Percentiles rank a stretch among this genome's conserved stretches.
These are phyloP conservation scores for Pitta sordida DNA, from an alignment of 2,113 vertebrate genomes.

Conservation along the genomic window DNA sequence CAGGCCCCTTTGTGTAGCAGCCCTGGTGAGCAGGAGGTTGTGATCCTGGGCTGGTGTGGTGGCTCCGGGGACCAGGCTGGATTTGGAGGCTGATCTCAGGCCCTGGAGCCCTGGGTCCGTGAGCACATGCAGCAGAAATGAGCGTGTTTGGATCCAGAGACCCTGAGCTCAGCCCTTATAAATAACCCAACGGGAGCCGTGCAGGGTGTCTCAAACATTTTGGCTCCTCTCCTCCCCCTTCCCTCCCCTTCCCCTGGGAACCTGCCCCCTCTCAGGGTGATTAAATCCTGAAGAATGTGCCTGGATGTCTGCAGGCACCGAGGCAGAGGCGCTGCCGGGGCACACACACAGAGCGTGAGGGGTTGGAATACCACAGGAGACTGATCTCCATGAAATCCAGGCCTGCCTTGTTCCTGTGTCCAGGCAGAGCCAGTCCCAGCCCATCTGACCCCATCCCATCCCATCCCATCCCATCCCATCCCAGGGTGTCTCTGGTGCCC, in stretches of 20 bases:
- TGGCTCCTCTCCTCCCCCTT: neutral
- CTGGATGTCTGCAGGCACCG: neutral
- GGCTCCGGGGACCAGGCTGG: neutral
- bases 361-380: neutral
- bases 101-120: neutral
- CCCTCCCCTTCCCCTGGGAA: neutral
- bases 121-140: neutral
- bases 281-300: neutral
- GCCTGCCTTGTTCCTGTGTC: neutral
- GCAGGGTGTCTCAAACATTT: neutral
- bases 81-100: constrained; percentile 35
- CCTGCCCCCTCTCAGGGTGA: neutral
- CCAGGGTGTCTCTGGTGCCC: neutral
- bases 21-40: neutral
- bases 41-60: fast-evolving
- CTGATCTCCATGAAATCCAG: neutral
- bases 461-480: neutral
- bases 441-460: neutral
- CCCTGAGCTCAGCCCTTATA: constrained; percentile 27
- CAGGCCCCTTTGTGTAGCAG: neutral
- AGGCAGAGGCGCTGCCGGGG: neutral
- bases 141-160: neutral
- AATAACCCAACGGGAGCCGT: neutral
- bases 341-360: neutral
- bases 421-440: neutral